phyloP scores from a whole-genome alignment of 2,113 vertebrate species.

The Clarias batrachus region DNA sequence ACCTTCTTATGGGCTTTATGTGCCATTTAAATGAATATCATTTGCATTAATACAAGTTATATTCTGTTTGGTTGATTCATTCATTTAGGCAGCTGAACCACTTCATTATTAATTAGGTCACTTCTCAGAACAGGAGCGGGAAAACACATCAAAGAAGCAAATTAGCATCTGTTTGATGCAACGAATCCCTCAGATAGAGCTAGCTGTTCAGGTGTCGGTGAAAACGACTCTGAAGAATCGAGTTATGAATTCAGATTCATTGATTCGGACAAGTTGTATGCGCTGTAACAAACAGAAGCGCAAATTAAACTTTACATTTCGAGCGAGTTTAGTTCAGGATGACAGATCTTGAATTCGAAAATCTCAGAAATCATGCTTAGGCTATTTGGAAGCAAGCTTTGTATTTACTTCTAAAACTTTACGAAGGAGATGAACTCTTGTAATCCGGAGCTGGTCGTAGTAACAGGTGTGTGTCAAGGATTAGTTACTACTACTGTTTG shows the following conservation, averaged over 20 bases:
- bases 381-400: not conserved
- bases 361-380: not conserved
- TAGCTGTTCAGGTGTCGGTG: not conserved
- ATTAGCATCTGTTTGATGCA: not conserved
- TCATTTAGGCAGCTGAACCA: not conserved
- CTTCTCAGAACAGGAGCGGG: not conserved
- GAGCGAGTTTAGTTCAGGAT: not conserved
- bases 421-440: not conserved
- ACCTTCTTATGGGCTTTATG: not conserved
- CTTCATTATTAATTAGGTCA: not conserved
- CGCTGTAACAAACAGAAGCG: not conserved
- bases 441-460: conserved; percentile 3
- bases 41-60: no score
- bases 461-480: conserved; percentile 28
- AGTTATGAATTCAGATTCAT: not conserved
- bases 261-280: not conserved
- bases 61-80: not conserved
- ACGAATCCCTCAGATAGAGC: not conserved
- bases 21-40: no score
- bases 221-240: not conserved
- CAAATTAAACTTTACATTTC: not conserved
- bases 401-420: not conserved
- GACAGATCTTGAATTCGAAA: not conserved
- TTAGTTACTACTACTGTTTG: not conserved
- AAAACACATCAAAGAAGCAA: not conserved